These are phyloP conservation scores for Ifrita kowaldi DNA, from an alignment of 2,113 vertebrate genomes.

Conservation along the genomic window DNA sequence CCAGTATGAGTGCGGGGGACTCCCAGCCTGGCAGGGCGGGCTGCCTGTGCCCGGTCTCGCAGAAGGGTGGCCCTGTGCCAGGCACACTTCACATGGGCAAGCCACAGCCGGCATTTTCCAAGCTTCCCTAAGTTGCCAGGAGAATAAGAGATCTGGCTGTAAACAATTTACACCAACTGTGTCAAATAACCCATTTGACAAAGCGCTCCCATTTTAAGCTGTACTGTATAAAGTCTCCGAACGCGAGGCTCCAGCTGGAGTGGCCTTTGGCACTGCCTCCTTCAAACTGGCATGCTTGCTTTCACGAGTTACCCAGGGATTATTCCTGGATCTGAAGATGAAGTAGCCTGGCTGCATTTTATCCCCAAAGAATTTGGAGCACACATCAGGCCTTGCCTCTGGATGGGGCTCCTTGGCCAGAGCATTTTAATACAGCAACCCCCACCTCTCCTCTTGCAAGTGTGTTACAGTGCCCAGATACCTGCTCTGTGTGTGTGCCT, in stretches of 20 bases:
- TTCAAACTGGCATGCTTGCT: background rate
- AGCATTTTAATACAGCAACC: accelerated
- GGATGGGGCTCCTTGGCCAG: background rate
- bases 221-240: background rate
- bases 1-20: too few relatives aligned
- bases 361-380: background rate
- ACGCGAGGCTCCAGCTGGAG: background rate
- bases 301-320: background rate
- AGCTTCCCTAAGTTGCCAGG: background rate
- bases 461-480: background rate
- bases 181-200: background rate
- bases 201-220: background rate
- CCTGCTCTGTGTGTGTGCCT: background rate
- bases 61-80: background rate
- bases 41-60: accelerated
- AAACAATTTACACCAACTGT: background rate
- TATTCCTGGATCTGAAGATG: background rate
- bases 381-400: background rate
- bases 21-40: background rate
- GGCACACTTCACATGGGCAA: background rate
- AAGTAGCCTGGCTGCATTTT: background rate
- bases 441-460: accelerated
- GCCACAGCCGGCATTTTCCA: background rate
- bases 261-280: background rate
- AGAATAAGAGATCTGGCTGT: background rate